A percentile compares a stretch with the other conserved stretches of the same genome.
phyloP scores from a whole-genome alignment of 2,797 vertebrate genomes.

The Ctenochaetus hawaiiensis region DNA sequence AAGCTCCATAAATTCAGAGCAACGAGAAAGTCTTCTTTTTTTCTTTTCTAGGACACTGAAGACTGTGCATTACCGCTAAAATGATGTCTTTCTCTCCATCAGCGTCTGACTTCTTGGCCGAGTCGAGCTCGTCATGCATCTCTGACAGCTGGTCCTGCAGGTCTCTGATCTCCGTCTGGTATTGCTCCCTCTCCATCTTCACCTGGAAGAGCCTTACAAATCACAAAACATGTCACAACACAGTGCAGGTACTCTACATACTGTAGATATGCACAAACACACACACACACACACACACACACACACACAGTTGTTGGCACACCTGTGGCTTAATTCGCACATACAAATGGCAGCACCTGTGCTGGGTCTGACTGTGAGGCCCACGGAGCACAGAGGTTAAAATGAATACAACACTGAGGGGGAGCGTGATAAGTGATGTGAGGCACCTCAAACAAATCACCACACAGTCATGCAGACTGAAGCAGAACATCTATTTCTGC shows the following conservation, averaged over 20 bases:
- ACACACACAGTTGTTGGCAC: slow-evolving; percentile 25
- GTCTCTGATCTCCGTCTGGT: slow-evolving; percentile 97
- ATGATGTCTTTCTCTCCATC: slow-evolving; percentile 90
- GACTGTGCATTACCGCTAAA: slow-evolving; percentile 86
- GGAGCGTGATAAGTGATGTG: slow-evolving; percentile 51
- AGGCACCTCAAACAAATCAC: slow-evolving; percentile 46
- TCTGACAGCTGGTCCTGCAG: slow-evolving; percentile 98
- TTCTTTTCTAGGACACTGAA: slow-evolving; percentile 16
- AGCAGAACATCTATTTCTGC: slow-evolving; percentile 14
- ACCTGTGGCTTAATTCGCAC: slow-evolving; percentile 63
- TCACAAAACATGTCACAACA: slow-evolving; percentile 50
- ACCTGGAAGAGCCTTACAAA: slow-evolving; percentile 93
- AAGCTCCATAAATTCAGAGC: not conserved
- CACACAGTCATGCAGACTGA: slow-evolving; percentile 16
- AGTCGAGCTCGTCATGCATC: slow-evolving; percentile 97
- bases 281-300: slow-evolving; percentile 29
- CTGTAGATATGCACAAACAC: slow-evolving; percentile 26
- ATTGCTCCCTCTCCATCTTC: slow-evolving; percentile 96
- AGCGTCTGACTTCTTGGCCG: slow-evolving; percentile 84
- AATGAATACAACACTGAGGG: slow-evolving; percentile 29
- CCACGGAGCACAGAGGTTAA: slow-evolving; percentile 42
- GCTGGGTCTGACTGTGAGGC: slow-evolving; percentile 33
- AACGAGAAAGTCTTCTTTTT: not conserved
- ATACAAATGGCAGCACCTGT: slow-evolving; percentile 60
- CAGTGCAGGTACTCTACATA: slow-evolving; percentile 22